Conservation (phyloP, 2,888 invertebrate genomes). For the Liopterus haemorrhoidalis region DNA sequence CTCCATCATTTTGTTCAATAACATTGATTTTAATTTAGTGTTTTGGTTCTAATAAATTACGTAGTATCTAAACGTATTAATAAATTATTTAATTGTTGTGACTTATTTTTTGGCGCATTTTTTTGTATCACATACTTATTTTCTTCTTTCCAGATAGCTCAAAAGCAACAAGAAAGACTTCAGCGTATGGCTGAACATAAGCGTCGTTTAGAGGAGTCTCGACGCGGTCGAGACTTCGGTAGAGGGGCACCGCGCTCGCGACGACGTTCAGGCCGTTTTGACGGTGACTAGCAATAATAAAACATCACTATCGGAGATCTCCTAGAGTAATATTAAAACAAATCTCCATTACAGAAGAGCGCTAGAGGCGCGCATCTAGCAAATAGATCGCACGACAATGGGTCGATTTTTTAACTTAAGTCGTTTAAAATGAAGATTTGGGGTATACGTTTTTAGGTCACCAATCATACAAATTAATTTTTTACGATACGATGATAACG, state of each 20-base stretch:
- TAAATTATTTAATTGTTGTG: slow-evolving; percentile 4
- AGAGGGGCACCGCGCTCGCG: slow-evolving; percentile 32
- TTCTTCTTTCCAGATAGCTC: slow-evolving; percentile 62
- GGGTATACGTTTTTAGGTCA: slow-evolving; percentile 16
- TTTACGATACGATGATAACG: slow-evolving; percentile 11
- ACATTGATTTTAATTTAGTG: too few relatives aligned
- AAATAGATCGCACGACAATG: too few relatives aligned
- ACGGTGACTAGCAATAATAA: slow-evolving; percentile 40
- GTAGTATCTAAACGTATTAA: too few relatives aligned
- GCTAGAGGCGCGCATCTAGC: too few relatives aligned
- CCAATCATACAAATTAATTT: too few relatives aligned
- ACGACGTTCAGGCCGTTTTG: slow-evolving; percentile 18
- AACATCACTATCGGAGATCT: too few relatives aligned
- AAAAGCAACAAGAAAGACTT: slow-evolving; percentile 81
- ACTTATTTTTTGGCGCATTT: slow-evolving; percentile 1
- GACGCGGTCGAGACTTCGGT: slow-evolving; percentile 43
- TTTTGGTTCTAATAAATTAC: too few relatives aligned
- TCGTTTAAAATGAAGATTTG: slow-evolving; percentile 18
- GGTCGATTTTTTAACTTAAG: too few relatives aligned
- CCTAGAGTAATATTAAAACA: too few relatives aligned
- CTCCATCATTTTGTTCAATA: too few relatives aligned
- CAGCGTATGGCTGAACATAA: slow-evolving; percentile 85
- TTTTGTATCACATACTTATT: slow-evolving; percentile 8
- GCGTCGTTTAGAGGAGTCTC: slow-evolving; percentile 67
- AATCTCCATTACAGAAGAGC: too few relatives aligned